Percentiles rank a stretch among this genome's conserved stretches.
Evolutionary conservation across 30 jellyfish, hydroid and myxozoan genomes (phyloP).

Genomic region (Aurelia coerulea): DNA sequence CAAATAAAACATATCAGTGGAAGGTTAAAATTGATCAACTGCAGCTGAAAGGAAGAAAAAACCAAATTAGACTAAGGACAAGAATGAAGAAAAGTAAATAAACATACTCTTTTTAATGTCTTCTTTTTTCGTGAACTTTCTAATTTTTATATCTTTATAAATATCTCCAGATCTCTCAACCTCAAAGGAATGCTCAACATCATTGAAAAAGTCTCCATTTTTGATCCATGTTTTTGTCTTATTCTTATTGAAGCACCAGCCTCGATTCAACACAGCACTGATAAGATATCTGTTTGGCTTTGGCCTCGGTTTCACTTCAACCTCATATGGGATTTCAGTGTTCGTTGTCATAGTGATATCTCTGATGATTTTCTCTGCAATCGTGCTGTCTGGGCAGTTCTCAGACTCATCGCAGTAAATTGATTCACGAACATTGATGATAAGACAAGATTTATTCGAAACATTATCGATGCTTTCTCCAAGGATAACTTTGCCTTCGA

Average conservation of each 20-base stretch:
- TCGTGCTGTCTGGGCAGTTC: constrained; percentile 31
- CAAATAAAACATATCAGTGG: too few species aligned
- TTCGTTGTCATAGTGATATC: background rate
- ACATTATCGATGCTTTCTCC: background rate
- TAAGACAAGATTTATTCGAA: constrained; percentile 16
- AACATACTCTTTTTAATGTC: too few species aligned
- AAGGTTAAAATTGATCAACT: too few species aligned
- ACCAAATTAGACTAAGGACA: too few species aligned
- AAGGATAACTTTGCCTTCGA: constrained; percentile 10
- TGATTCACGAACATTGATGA: constrained; percentile 18
- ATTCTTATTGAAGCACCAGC: constrained; percentile 39
- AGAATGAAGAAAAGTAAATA: too few species aligned
- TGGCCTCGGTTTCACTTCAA: too few species aligned
- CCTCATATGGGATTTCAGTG: constrained; percentile 7
- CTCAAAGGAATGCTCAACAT: constrained; percentile 3
- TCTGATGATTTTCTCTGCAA: constrained; percentile 15
- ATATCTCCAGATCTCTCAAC: background rate
- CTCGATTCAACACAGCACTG: too few species aligned
- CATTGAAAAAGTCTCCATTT: constrained; percentile 33
- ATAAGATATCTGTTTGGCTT: too few species aligned
- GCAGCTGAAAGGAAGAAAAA: too few species aligned
- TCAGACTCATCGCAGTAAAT: constrained; percentile 7
- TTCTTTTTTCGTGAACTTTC: background rate
- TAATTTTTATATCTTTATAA: background rate
- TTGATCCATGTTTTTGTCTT: constrained; percentile 19